Conservation (phyloP, 2,888 invertebrate genomes). For the Metacarcinus magister region DNA sequence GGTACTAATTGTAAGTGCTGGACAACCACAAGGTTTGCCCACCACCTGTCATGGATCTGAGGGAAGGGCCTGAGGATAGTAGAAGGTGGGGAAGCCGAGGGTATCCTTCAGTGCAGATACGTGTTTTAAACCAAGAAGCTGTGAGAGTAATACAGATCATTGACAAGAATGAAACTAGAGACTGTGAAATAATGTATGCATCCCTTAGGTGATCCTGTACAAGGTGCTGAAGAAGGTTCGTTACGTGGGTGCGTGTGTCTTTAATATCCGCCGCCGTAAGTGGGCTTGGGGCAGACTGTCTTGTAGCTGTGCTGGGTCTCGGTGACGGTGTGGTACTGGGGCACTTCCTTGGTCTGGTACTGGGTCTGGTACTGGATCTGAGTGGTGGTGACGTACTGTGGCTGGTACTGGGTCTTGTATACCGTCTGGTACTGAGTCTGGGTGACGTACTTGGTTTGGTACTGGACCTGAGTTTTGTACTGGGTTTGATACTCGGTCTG, state of each 20-base stretch:
- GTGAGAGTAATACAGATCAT: neutral
- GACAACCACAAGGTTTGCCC: neutral
- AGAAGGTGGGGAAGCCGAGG: neutral
- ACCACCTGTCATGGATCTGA: neutral
- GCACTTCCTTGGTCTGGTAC: constrained; percentile 76
- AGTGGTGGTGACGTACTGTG: constrained; percentile 71
- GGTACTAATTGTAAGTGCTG: neutral
- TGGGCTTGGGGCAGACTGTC: constrained; percentile 70
- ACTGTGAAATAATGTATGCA: neutral
- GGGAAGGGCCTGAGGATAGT: neutral
- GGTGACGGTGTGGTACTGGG: constrained; percentile 70
- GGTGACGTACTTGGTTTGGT: constrained; percentile 76
- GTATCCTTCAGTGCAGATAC: neutral
- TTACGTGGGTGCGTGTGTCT: neutral
- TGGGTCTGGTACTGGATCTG: constrained; percentile 69
- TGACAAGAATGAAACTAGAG: neutral
- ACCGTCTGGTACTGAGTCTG: constrained; percentile 75
- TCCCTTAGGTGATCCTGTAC: neutral
- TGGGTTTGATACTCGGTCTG: constrained; percentile 60
- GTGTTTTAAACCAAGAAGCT: neutral
- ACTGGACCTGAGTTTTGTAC: constrained; percentile 75
- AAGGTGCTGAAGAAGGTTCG: neutral
- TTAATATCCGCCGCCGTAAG: constrained; percentile 58
- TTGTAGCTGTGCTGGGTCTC: constrained; percentile 67
- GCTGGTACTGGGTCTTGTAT: constrained; percentile 66